Evolutionary conservation across 2,113 vertebrate genomes (phyloP).

Genomic region (Gallinago undulata): DNA sequence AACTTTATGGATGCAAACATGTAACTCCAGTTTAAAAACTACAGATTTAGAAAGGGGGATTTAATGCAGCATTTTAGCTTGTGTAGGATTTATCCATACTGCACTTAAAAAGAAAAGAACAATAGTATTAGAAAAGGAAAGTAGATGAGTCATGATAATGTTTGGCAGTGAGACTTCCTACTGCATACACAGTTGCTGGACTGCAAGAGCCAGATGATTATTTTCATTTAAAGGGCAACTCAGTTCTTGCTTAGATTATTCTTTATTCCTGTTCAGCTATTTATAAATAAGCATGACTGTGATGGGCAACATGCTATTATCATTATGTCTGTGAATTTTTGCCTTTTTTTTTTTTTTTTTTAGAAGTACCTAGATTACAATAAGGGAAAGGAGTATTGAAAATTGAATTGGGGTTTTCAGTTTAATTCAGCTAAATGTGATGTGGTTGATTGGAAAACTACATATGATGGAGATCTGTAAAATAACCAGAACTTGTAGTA

Average conservation of each 20-base stretch:
- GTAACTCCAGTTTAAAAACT: background rate
- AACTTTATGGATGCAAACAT: background rate
- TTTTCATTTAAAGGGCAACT: constrained; percentile 31
- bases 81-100: background rate
- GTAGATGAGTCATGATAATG: constrained; percentile 46
- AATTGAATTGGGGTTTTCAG: background rate
- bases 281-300: background rate
- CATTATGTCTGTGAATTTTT: background rate
- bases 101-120: background rate
- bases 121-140: constrained; percentile 20
- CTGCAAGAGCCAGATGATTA: constrained; percentile 8
- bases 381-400: background rate
- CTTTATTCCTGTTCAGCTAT: background rate
- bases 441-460: background rate
- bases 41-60: background rate
- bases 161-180: background rate
- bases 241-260: background rate
- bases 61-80: background rate
- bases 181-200: background rate
- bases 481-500: background rate
- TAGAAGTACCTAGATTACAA: background rate
- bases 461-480: background rate
- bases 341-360: background rate
- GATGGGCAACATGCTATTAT: background rate
- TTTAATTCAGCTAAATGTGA: background rate